Evolutionary conservation across 2,888 invertebrate species (phyloP), one percentile per base, ranked within the genome.

Genomic region (Acleris holmiana): DNA sequence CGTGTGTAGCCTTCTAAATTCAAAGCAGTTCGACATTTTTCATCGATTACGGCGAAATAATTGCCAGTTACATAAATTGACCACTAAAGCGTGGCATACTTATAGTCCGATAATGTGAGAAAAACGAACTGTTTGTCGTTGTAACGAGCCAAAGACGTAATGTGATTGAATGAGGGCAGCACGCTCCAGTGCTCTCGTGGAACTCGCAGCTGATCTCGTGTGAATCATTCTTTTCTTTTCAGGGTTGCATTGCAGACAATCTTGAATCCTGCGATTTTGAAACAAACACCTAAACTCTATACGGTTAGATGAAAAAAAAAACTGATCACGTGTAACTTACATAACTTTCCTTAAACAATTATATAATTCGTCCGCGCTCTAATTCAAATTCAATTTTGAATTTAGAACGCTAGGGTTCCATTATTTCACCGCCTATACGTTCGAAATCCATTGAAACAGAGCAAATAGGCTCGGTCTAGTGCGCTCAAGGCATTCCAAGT

Each of bases 101-200:
- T 35, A 57, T 60, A 66, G 70, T 68, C 68, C 68, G 68, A 71
- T 72, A 68, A 66, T 66, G 68, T 59, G 68, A 71, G 63, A 71
- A 75, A 72, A 74, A 79, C 68, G 75, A 75, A 76, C 72, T 76
- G 74, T 74, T 70, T 71, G 72, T 73, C 73, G 75, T 77, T 76
- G 73, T 68, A 75, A 47, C 46, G 51, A 48, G 55, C n/a, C n/a
- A 78, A 79, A 78, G 77, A 78, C 69, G 73, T 80, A 81, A 84
- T 83, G 76, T 76, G 77, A 82, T 80, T 71, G 80, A 86, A 85
- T 80, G 84, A 74, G 85, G 83, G 69, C 84, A 72, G 70, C 71
- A 75, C 73, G 78, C 74, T 78, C 70, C 59, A 77, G 68, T 76
- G 78, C 73, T 71, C 74, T 69, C 66, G 72, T 72, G 73, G 76